phyloP scores from a whole-genome alignment of 2,888 invertebrate genomes.

The Polymixis lichenea region DNA sequence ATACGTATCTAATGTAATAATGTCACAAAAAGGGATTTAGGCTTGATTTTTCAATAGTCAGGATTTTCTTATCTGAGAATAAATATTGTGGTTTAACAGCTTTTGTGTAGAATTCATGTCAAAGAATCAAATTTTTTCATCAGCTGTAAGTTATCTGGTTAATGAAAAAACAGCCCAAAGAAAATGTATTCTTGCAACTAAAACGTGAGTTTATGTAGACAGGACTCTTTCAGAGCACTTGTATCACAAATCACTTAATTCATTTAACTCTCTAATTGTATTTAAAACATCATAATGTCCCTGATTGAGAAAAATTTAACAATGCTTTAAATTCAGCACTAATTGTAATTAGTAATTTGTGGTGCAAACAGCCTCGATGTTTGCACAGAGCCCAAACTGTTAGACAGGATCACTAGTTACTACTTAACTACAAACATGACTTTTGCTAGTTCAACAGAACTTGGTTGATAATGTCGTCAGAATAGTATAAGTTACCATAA shows the following conservation, averaged over 20 bases:
- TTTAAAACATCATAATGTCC: background rate
- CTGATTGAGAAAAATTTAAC: background rate
- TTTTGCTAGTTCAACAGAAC: constrained; percentile 19
- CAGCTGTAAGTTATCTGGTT: too few relatives aligned
- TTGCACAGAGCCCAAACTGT: constrained; percentile 3
- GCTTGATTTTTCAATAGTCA: too few relatives aligned
- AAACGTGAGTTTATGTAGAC: background rate
- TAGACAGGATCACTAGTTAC: background rate
- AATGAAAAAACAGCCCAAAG: too few relatives aligned
- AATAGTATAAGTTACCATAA: constrained; percentile 6
- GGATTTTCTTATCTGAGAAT: too few relatives aligned
- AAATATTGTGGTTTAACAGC: too few relatives aligned
- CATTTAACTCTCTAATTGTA: background rate
- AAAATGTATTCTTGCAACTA: background rate
- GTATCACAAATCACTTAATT: background rate
- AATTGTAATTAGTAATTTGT: background rate
- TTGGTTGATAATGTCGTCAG: constrained; percentile 3
- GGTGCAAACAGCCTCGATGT: background rate
- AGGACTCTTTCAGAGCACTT: background rate
- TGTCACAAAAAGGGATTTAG: background rate
- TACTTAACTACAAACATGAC: constrained; percentile 4
- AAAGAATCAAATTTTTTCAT: too few relatives aligned
- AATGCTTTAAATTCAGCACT: background rate
- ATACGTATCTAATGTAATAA: background rate
- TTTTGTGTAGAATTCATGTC: too few relatives aligned